phyloP scores from a whole-genome alignment of 92 coral and sea anemone species.

The Isaurus tuberculatus region DNA sequence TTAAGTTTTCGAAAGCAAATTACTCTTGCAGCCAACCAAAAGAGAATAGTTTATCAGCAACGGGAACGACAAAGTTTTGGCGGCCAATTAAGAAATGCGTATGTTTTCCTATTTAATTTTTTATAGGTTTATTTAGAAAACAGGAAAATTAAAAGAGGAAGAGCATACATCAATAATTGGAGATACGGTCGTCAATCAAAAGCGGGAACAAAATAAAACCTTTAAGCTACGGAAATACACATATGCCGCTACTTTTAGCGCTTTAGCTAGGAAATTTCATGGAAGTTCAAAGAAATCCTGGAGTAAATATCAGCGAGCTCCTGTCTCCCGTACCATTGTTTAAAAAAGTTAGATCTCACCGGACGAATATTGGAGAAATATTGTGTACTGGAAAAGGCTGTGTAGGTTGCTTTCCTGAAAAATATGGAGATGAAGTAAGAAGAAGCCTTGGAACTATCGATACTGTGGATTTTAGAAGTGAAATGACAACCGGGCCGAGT shows the following conservation, averaged over 20 bases:
- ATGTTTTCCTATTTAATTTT: neutral
- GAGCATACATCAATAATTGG: too few species aligned
- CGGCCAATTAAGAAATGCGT: neutral
- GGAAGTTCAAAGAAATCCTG: neutral
- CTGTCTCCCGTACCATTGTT: conserved; percentile 72
- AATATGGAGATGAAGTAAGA: conserved; percentile 55
- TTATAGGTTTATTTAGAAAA: neutral
- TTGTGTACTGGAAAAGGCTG: conserved; percentile 88
- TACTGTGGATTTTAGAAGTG: conserved; percentile 59
- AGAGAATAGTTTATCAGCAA: neutral
- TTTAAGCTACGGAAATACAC: neutral
- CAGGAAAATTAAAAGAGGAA: neutral
- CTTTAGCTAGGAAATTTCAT: neutral
- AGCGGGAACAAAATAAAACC: neutral
- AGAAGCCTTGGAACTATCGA: conserved; percentile 77
- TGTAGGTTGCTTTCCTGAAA: conserved; percentile 76
- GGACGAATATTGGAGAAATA: conserved; percentile 71
- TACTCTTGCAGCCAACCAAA: neutral
- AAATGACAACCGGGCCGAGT: conserved; percentile 37
- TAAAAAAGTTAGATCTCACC: conserved; percentile 66
- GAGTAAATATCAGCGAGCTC: conserved; percentile 43
- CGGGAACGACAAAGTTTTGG: neutral
- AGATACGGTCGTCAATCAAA: neutral
- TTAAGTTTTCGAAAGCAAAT: neutral
- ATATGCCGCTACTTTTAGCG: neutral